Evolutionary conservation across 1,140 invertebrate genomes (phyloP).

Genomic region (Whitmania pigra): DNA sequence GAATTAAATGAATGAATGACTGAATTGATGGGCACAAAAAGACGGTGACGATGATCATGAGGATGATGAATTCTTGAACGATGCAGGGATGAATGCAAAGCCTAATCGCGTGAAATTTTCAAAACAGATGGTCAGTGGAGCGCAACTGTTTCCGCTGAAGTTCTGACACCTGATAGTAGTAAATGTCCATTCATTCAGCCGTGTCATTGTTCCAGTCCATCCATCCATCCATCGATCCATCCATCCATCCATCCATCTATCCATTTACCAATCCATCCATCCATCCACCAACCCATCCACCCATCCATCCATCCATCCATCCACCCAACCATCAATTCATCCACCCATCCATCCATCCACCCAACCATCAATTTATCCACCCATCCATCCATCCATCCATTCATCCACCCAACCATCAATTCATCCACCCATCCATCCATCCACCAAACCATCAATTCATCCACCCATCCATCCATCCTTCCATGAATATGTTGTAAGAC

Average conservation of each 20-base stretch:
- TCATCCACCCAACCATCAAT: slow-evolving; percentile 8
- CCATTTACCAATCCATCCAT: slow-evolving; percentile 9
- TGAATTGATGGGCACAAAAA: too few species aligned
- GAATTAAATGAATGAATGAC: too few species aligned
- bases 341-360: slow-evolving; percentile 12
- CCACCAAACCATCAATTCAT: slow-evolving; percentile 1
- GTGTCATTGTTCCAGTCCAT: not conserved
- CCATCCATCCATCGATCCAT: not conserved
- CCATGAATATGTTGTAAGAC: not conserved
- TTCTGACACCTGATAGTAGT: too few species aligned
- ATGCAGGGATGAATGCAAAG: too few species aligned
- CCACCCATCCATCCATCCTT: slow-evolving; percentile 12
- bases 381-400: slow-evolving; percentile 5
- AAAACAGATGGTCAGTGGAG: too few species aligned
- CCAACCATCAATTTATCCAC: not conserved
- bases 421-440: slow-evolving; percentile 11
- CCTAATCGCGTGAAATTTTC: too few species aligned
- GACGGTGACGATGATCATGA: too few species aligned
- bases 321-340: slow-evolving; percentile 5
- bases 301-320: slow-evolving; percentile 11
- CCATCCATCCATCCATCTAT: slow-evolving; percentile 4
- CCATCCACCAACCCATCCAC: slow-evolving; percentile 8
- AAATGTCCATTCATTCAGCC: too few species aligned
- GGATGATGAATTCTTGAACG: too few species aligned
- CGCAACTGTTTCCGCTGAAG: too few species aligned